Conservation (phyloP, 2,888 invertebrate genomes). For the Eristalis tenax region DNA sequence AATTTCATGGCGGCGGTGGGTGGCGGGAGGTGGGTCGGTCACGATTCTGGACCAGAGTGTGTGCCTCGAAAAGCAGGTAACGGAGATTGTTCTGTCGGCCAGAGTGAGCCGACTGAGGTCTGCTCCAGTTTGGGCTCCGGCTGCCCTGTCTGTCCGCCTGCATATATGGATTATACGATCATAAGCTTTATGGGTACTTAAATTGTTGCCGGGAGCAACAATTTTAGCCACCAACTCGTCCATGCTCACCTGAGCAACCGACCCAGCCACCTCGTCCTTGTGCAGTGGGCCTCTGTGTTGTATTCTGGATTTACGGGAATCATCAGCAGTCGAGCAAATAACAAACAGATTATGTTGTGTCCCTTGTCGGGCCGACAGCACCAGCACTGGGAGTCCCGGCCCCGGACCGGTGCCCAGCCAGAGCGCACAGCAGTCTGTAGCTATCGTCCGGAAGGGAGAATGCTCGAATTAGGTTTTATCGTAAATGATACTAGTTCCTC, state of each 20-base stretch:
- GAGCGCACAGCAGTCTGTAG: background rate
- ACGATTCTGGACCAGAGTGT: background rate
- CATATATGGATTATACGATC: conserved; percentile 67
- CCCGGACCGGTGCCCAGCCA: conserved; percentile 28
- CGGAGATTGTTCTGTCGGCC: conserved; percentile 50
- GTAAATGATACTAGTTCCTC: conserved; percentile 50
- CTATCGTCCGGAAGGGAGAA: conserved; percentile 53
- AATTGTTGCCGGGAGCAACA: conserved; percentile 70
- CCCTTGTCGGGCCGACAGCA: conserved; percentile 52
- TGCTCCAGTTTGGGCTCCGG: background rate
- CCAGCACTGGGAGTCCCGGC: background rate
- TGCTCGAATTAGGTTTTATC: conserved; percentile 62
- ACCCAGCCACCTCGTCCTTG: background rate
- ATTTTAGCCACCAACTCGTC: conserved; percentile 54
- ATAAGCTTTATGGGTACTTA: conserved; percentile 67
- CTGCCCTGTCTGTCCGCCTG: conserved; percentile 25
- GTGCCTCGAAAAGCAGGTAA: conserved; percentile 51
- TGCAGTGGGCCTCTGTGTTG: background rate
- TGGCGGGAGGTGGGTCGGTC: background rate
- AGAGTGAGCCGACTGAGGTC: background rate
- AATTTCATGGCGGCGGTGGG: background rate
- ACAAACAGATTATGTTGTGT: conserved; percentile 70
- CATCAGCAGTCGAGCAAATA: conserved; percentile 65
- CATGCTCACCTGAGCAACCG: conserved; percentile 25
- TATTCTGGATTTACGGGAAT: conserved; percentile 46